Percentiles rank a stretch among this genome's conserved stretches.
phyloP scores from a whole-genome alignment of 2,888 invertebrate genomes.

The Ornithoptera alexandrae region DNA sequence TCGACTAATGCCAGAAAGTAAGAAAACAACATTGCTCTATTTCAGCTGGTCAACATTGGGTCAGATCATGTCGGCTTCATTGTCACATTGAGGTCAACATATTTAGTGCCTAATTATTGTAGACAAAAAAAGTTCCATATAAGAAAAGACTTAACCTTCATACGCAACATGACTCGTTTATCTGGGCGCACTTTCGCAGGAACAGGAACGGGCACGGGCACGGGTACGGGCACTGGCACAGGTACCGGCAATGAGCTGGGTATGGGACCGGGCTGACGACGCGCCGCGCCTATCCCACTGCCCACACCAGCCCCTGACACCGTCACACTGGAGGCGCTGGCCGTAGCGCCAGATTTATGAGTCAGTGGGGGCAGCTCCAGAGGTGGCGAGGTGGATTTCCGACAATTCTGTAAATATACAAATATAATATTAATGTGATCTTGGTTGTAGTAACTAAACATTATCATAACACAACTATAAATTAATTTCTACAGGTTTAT shows the following conservation, averaged over 20 bases:
- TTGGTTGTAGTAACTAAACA: too few relatives aligned
- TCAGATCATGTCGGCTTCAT: too few relatives aligned
- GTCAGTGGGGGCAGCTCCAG: slow-evolving; percentile 70
- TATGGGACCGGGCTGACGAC: slow-evolving; percentile 30
- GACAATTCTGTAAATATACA: slow-evolving; percentile 53
- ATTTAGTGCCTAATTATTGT: too few relatives aligned
- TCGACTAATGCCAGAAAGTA: too few relatives aligned
- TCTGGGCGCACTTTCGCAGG: slow-evolving; percentile 46
- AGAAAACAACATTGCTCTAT: too few relatives aligned
- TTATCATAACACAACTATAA: too few relatives aligned
- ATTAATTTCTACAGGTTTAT: too few relatives aligned
- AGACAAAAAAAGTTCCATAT: too few relatives aligned
- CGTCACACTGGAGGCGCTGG: slow-evolving; percentile 19
- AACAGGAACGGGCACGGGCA: slow-evolving; percentile 31
- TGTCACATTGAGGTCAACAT: too few relatives aligned
- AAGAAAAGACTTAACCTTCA: slow-evolving; percentile 51
- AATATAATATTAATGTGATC: too few relatives aligned
- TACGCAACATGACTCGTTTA: slow-evolving; percentile 58
- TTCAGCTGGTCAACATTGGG: too few relatives aligned
- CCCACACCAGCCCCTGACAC: slow-evolving; percentile 26
- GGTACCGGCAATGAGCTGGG: slow-evolving; percentile 29
- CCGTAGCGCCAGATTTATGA: slow-evolving; percentile 38
- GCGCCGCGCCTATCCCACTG: slow-evolving; percentile 34
- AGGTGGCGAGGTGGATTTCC: slow-evolving; percentile 55
- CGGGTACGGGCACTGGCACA: slow-evolving; percentile 28